Conservation (phyloP, 2,113 vertebrate genomes). For the Rhombomys opimus region DNA sequence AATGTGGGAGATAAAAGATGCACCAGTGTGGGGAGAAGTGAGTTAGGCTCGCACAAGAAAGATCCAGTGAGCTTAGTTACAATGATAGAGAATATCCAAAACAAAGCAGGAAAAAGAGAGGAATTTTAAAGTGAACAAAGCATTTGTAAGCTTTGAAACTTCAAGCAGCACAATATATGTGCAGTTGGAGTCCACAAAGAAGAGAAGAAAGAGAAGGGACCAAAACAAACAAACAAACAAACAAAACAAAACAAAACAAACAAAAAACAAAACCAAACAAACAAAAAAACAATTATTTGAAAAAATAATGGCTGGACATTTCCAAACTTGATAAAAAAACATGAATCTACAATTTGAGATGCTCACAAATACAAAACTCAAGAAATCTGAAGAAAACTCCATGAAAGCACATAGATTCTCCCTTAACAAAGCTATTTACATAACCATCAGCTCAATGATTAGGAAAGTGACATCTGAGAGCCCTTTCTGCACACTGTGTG, state of each 20-base stretch:
- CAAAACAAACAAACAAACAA: background rate
- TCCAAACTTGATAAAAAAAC: background rate
- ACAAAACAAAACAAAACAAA: too few species aligned
- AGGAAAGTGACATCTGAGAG: background rate
- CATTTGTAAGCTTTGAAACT: background rate
- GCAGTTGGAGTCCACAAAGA: background rate
- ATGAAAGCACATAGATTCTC: background rate
- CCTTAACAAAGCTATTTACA: background rate
- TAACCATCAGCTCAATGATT: background rate
- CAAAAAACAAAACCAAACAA: too few species aligned
- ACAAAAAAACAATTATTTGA: background rate
- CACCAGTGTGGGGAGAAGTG: background rate
- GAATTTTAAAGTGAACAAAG: background rate
- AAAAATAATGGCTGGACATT: constrained; percentile 7
- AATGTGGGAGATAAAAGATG: background rate
- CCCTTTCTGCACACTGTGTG: background rate
- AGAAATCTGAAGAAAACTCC: constrained; percentile 4
- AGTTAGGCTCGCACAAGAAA: constrained; percentile 9
- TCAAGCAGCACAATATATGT: background rate
- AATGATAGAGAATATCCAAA: constrained; percentile 15
- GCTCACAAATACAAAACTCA: background rate
- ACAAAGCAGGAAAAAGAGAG: background rate
- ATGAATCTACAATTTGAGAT: background rate
- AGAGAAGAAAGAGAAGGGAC: background rate
- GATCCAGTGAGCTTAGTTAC: background rate